Percentiles rank a stretch among this genome's conserved stretches.
Evolutionary conservation across 2,888 invertebrate species (phyloP).

Genomic region (Aphidius colemani): DNA sequence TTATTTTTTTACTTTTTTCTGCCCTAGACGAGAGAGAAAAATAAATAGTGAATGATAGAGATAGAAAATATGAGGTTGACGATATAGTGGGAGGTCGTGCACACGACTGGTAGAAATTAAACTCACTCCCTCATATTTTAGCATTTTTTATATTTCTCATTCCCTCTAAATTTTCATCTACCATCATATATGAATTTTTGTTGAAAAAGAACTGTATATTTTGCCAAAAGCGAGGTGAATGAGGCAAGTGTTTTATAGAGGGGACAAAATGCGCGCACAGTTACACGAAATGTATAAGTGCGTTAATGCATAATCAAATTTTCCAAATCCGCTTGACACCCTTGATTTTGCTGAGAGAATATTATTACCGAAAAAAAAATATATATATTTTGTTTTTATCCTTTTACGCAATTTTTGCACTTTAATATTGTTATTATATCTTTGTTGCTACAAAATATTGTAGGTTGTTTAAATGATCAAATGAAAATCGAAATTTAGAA

Average conservation of each 20-base stretch:
- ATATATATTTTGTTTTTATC: too few species aligned
- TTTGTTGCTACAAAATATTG: too few species aligned
- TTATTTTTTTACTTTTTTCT: conserved; percentile 57
- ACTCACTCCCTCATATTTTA: conserved; percentile 35
- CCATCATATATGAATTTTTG: conserved; percentile 19
- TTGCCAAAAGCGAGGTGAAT: too few species aligned
- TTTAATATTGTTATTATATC: too few species aligned
- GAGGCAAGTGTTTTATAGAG: conserved; percentile 23
- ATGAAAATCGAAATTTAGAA: too few species aligned
- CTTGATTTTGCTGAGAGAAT: conserved; percentile 29
- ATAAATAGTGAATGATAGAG: neutral
- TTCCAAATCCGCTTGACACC: conserved; percentile 41
- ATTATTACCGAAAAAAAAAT: neutral
- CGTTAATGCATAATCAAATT: conserved; percentile 60
- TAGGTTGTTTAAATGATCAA: too few species aligned
- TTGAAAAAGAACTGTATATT: conserved; percentile 26
- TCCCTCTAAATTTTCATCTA: conserved; percentile 18
- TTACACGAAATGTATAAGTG: conserved; percentile 56
- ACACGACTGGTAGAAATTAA: conserved; percentile 50
- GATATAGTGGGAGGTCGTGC: conserved; percentile 44
- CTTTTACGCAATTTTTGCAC: too few species aligned
- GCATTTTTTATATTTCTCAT: conserved; percentile 30
- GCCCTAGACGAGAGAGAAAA: conserved; percentile 60
- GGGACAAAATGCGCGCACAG: conserved; percentile 41
- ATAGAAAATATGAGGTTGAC: conserved; percentile 29